Evolutionary conservation across 2,113 vertebrate species (phyloP).

Genomic region (Oncorhynchus gorbuscha): DNA sequence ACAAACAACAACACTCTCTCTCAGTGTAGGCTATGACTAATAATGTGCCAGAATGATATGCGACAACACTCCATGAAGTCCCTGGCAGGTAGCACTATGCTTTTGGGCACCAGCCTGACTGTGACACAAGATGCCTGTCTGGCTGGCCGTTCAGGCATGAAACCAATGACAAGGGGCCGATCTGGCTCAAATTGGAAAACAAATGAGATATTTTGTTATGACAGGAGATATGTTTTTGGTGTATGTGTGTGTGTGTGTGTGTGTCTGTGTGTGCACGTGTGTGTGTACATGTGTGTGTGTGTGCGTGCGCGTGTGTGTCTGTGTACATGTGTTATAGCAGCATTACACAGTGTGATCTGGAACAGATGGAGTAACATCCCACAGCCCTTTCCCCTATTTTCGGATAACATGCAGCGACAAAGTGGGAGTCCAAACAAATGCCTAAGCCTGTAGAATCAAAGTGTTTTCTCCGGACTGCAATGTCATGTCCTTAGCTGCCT

Average conservation of each 20-base stretch:
- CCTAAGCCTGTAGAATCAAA: too few species aligned
- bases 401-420: background rate
- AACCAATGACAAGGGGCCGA: background rate
- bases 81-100: conserved; percentile 50
- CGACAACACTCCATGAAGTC: conserved; percentile 15
- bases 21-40: background rate
- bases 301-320: background rate
- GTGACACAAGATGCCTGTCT: background rate
- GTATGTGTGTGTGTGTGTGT: too few species aligned
- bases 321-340: background rate
- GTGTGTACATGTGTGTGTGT: too few species aligned
- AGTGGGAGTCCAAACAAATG: too few species aligned
- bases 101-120: conserved; percentile 21
- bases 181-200: background rate
- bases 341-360: too few species aligned
- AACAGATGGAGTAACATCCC: background rate
- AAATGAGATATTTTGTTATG: background rate
- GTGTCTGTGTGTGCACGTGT: too few species aligned
- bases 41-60: conserved; percentile 25
- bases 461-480: too few species aligned
- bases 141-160: background rate
- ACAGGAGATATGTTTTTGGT: background rate
- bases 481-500: background rate
- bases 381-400: background rate
- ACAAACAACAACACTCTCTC: conserved; percentile 20